phyloP scores from a whole-genome alignment of 2,113 vertebrate species.

The Engystomops pustulosus region DNA sequence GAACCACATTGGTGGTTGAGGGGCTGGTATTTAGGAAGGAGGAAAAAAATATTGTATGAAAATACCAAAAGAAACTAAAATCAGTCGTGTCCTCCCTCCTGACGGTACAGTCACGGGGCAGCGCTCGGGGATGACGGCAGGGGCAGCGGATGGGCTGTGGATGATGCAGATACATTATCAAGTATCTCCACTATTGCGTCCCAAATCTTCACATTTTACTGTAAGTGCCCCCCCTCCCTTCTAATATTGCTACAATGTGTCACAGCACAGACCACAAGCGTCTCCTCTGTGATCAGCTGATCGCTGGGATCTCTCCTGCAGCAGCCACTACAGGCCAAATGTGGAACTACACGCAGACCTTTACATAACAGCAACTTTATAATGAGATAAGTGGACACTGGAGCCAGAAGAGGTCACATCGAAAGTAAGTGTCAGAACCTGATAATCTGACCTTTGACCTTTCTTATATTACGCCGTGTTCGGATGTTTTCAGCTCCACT shows the following conservation, averaged over 20 bases:
- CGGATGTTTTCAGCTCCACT: no score
- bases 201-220: no score
- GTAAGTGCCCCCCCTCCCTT: no score
- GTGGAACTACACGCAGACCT: not conserved
- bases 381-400: no score
- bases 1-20: slow-evolving; percentile 85
- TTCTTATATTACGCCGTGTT: no score
- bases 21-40: slow-evolving; percentile 68
- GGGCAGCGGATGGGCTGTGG: not conserved
- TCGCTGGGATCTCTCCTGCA: not conserved
- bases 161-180: not conserved
- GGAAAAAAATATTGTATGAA: slow-evolving; percentile 50
- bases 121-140: not conserved
- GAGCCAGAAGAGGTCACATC: no score
- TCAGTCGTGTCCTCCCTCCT: not conserved
- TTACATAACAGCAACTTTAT: not conserved
- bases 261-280: not conserved
- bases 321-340: not conserved
- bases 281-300: not conserved
- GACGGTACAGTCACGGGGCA: not conserved
- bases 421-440: no score
- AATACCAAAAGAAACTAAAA: slow-evolving; percentile 38
- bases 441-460: no score
- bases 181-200: not conserved
- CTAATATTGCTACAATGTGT: not conserved